These are phyloP conservation scores for Intellagama lesueurii DNA, from an alignment of 2,797 vertebrate species.

Conservation along the genomic window DNA sequence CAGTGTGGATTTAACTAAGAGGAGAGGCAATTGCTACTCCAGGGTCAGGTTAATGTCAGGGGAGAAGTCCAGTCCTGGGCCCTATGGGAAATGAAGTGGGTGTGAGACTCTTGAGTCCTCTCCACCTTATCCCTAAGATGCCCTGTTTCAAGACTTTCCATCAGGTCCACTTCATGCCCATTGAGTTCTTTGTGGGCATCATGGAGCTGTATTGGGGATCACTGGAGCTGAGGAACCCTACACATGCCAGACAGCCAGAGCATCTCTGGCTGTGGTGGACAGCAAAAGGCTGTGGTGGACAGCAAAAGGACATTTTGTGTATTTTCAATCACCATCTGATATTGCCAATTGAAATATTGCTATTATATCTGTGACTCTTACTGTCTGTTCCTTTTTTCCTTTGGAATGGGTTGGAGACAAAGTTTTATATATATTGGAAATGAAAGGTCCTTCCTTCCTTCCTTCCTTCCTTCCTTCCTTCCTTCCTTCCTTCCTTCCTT, in stretches of 20 bases:
- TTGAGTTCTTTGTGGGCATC: neutral
- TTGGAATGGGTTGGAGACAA: no score
- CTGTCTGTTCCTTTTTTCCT: no score
- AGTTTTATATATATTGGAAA: no score
- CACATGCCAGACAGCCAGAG: no score
- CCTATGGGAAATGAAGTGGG: neutral
- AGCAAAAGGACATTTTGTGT: constrained; percentile 16
- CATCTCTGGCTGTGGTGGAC: neutral
- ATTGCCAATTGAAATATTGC: constrained; percentile 23
- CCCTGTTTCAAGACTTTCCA: no score
- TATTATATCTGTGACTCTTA: neutral
- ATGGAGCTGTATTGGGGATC: neutral
- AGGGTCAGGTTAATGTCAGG: neutral
- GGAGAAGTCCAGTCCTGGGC: neutral
- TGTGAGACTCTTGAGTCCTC: neutral
- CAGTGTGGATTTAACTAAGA: neutral
- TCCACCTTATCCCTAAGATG: no score
- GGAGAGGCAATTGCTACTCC: neutral
- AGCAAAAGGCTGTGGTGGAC: neutral
- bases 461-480: no score
- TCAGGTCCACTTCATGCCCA: no score
- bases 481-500: no score
- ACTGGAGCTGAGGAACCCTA: neutral
- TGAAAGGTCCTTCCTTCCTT: no score
- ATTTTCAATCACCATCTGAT: constrained; percentile 56